Conservation (phyloP, 2,113 vertebrate genomes). For the Pterocles orientalis region DNA sequence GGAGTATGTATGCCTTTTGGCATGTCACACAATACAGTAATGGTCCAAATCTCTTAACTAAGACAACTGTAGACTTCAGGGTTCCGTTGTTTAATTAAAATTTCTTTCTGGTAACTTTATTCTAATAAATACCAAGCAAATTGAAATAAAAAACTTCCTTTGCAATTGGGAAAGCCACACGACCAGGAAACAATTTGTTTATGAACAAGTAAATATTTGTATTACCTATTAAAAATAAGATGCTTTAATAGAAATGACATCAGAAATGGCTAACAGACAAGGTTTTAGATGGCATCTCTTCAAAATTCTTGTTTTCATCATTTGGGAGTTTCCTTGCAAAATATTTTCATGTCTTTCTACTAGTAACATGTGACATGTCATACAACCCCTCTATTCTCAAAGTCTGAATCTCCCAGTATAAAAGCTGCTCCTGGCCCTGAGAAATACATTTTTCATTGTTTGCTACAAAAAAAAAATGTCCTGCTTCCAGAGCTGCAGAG, state of each 20-base stretch:
- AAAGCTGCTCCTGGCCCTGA: background rate
- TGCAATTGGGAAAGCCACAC: background rate
- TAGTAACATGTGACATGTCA: background rate
- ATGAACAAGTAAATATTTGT: background rate
- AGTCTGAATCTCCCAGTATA: background rate
- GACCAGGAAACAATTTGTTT: background rate
- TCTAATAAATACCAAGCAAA: slow-evolving; percentile 12
- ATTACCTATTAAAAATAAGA: background rate
- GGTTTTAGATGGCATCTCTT: background rate
- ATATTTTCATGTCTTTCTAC: background rate
- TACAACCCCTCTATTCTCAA: background rate
- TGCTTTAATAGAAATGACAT: background rate
- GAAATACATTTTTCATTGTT: background rate
- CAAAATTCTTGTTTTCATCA: background rate
- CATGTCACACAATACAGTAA: background rate
- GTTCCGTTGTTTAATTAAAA: background rate
- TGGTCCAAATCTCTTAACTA: background rate
- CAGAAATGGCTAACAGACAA: background rate
- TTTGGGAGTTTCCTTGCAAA: background rate
- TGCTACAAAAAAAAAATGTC: background rate
- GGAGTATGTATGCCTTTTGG: background rate
- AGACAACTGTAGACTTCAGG: background rate
- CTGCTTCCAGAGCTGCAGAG: background rate
- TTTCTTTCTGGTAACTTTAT: background rate
- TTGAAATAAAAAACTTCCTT: background rate